Evolutionary conservation across 2,113 vertebrate genomes (phyloP).

Genomic region (Amblyopsis rosae): DNA sequence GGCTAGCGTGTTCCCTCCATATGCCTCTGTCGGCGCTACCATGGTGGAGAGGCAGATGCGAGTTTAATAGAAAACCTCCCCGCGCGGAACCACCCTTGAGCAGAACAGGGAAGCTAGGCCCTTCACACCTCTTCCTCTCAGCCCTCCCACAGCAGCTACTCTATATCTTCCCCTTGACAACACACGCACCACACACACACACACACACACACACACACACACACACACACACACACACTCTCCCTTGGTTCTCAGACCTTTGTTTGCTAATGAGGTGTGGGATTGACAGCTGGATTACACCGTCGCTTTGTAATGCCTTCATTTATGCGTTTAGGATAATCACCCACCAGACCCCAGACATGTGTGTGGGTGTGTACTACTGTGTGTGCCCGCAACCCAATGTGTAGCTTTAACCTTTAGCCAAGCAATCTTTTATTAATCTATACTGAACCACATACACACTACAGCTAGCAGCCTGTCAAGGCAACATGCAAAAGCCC

Average conservation of each 20-base stretch:
- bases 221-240: conserved; percentile 7
- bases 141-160: conserved; percentile 21
- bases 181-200: not conserved
- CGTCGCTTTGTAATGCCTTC: conserved; percentile 71
- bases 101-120: conserved; percentile 27
- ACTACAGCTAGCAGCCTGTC: conserved; percentile 30
- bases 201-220: conserved; percentile 1
- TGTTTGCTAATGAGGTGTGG: conserved; percentile 74
- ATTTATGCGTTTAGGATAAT: conserved; percentile 72
- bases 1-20: conserved; percentile 34
- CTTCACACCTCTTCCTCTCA: conserved; percentile 33
- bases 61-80: conserved; percentile 46
- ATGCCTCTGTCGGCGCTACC: conserved; percentile 36
- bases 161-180: conserved; percentile 14
- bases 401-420: conserved; percentile 29
- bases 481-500: conserved; percentile 31
- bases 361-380: conserved; percentile 8
- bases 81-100: conserved; percentile 39
- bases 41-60: conserved; percentile 45
- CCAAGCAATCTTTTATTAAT: conserved; percentile 28
- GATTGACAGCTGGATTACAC: conserved; percentile 66
- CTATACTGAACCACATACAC: conserved; percentile 13
- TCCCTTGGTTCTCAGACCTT: conserved; percentile 25
- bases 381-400: conserved; percentile 11
- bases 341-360: conserved; percentile 34